Evolutionary conservation across 2,888 invertebrate genomes (phyloP).

Genomic region (Pandemis corylana): DNA sequence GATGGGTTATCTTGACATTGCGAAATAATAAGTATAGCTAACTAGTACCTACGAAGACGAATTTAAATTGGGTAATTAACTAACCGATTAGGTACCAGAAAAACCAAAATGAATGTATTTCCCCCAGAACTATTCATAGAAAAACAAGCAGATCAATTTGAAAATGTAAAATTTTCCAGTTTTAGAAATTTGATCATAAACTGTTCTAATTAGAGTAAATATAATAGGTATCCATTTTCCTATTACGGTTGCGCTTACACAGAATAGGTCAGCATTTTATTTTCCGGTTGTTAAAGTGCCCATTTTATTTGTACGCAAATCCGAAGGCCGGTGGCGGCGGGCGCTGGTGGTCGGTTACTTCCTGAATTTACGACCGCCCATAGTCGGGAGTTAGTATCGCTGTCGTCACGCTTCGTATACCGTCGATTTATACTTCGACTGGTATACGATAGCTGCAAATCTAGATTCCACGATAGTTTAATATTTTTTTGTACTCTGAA

Average conservation of each 20-base stretch:
- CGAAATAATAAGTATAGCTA: no score
- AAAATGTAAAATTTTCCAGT: no score
- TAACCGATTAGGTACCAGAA: no score
- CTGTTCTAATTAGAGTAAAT: constrained; percentile 30
- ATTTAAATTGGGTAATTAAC: no score
- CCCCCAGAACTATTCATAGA: no score
- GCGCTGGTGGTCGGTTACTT: constrained; percentile 71
- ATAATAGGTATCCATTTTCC: constrained; percentile 29
- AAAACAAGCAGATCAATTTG: no score
- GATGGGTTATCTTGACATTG: no score
- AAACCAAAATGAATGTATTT: no score
- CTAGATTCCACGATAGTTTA: constrained; percentile 38
- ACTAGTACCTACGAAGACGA: no score
- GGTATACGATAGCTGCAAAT: constrained; percentile 51
- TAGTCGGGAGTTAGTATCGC: constrained; percentile 73
- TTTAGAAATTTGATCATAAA: not conserved
- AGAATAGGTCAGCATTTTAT: constrained; percentile 60
- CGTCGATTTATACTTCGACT: constrained; percentile 72
- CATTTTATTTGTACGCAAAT: constrained; percentile 80
- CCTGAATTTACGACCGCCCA: constrained; percentile 73
- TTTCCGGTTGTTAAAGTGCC: constrained; percentile 72
- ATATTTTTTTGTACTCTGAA: constrained; percentile 28
- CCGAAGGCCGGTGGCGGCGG: constrained; percentile 65
- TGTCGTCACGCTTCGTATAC: constrained; percentile 78
- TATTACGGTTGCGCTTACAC: constrained; percentile 50